Evolutionary conservation across 2,113 vertebrate genomes (phyloP), one percentile per base, ranked within the genome.

Genomic region (Desmodus rotundus): DNA sequence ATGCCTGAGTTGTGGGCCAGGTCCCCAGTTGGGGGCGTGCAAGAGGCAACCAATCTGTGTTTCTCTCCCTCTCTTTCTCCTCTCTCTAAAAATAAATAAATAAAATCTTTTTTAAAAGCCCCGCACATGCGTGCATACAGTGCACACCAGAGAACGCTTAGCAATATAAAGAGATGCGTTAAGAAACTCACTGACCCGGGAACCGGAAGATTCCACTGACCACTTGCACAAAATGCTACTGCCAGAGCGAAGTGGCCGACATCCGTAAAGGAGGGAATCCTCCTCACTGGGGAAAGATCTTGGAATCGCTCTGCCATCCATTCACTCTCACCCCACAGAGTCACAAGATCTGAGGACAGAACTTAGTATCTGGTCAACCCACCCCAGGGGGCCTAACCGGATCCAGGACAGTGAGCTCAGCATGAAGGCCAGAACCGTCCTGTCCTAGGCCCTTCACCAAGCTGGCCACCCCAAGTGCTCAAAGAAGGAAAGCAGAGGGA

Each of bases 281-380:
- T 83, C 74, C 50, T 72, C 67, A 70, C 76, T 24, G 33, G 92
- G 76, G 58, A 93, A 72, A 83, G 85, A 87, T 89, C 52, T 87
- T 87, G 87, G 63, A 68, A 88, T 38, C 33, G 20, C 68, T 76
- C 89, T 73, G 72, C 87, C 56, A 94, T 81, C 14, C 68, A 93
- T 80, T 96, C 85, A 86, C n/a, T 70, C 77, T 80, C 54, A 82
- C 47, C 84, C 85, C 85, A 96, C 90, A 93, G 95, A 96, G 87
- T 83, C 97, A 95, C 78, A 96, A 94, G 93, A 84, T 86, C 73
- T 80, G 70, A 89, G 74, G 78, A 82, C 73, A 92, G 96, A 92
- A 94, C 70, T 74, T 63, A 68, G 87, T 68, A 70, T 90, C 86
- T 91, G 73, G 87, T 54, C 41, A 76, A 17, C n/a, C 7, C 14